Conservation (phyloP, 2,888 invertebrate genomes). For the Ametastegia equiseti region DNA sequence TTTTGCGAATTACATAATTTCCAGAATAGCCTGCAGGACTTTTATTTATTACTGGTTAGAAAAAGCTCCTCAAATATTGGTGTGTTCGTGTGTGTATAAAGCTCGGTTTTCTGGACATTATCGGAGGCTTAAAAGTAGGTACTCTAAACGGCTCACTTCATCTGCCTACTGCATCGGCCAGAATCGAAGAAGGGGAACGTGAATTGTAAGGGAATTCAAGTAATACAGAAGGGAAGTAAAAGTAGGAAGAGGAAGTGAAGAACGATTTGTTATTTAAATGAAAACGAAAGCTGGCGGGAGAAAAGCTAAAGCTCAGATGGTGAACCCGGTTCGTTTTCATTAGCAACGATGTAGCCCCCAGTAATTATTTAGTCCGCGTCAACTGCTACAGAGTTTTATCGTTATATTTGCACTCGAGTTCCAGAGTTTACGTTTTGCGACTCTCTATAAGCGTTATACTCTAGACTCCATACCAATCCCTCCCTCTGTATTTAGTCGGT, state of each 20-base stretch:
- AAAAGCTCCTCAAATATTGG: too few relatives aligned
- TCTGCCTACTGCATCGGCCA: background rate
- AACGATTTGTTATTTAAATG: constrained; percentile 35
- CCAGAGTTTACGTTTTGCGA: constrained; percentile 10
- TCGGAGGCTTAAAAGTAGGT: background rate
- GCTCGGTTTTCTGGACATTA: too few relatives aligned
- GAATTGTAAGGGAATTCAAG: background rate
- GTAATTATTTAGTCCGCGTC: constrained; percentile 40
- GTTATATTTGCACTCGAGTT: constrained; percentile 31
- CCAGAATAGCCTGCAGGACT: background rate
- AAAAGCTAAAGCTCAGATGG: background rate
- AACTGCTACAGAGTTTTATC: constrained; percentile 37
- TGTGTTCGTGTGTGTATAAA: too few relatives aligned
- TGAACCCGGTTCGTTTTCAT: constrained; percentile 40
- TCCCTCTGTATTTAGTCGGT: background rate
- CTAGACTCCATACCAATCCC: background rate
- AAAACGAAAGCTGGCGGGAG: background rate
- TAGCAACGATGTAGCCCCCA: background rate
- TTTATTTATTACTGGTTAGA: background rate
- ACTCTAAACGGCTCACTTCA: background rate
- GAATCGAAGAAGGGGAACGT: too few relatives aligned
- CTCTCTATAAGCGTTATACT: background rate
- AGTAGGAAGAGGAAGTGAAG: background rate
- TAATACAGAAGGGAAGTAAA: background rate
- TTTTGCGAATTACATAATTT: too few relatives aligned